Percentiles rank a stretch among this genome's conserved stretches.
phyloP scores from a whole-genome alignment of 2,888 invertebrate genomes.

The Sympetrum striolatum region DNA sequence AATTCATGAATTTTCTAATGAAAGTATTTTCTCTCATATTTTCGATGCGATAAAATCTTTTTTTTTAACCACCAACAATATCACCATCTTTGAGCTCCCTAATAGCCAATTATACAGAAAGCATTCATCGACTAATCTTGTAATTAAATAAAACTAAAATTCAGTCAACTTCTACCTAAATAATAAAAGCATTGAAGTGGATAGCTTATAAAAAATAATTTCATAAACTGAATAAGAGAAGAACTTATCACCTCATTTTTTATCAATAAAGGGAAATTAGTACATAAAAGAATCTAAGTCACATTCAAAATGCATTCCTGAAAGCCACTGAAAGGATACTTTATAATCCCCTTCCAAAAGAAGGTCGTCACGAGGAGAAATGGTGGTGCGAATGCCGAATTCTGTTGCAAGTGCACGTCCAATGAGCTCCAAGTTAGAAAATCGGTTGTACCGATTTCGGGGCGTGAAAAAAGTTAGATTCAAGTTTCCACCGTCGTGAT shows the following conservation, averaged over 20 bases:
- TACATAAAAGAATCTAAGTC: background rate
- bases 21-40: too few species aligned
- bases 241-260: too few species aligned
- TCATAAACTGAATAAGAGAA: too few species aligned
- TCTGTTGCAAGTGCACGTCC: conserved; percentile 80
- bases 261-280: background rate
- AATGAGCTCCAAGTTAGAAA: conserved; percentile 86
- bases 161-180: background rate
- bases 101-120: too few species aligned
- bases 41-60: too few species aligned
- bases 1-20: too few species aligned
- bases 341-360: conserved; percentile 78
- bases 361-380: conserved; percentile 88
- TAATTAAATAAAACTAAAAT: too few species aligned
- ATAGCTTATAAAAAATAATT: too few species aligned
- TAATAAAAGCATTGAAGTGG: too few species aligned
- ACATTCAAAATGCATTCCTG: background rate
- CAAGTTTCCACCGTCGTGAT: conserved; percentile 92
- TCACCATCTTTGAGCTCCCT: too few species aligned
- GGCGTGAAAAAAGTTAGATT: conserved; percentile 92
- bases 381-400: conserved; percentile 78
- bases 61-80: too few species aligned
- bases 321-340: conserved; percentile 64
- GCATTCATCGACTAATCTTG: too few species aligned
- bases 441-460: conserved; percentile 81